Evolutionary conservation across 2,113 vertebrate genomes (phyloP).

Genomic region (Platichthys stellatus): DNA sequence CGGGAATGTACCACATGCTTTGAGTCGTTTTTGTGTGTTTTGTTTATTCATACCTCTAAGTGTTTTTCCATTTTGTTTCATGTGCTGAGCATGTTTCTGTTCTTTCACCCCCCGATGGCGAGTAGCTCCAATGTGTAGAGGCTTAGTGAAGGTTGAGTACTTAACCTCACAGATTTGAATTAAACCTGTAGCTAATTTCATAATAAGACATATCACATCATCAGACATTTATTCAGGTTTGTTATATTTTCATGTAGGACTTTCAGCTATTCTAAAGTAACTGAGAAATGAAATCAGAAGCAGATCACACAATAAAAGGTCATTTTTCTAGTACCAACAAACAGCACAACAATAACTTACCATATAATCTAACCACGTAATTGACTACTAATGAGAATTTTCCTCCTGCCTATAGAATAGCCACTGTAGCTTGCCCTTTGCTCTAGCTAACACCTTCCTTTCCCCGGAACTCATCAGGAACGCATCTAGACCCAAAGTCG

Average conservation of each 20-base stretch:
- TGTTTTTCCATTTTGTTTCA: slow-evolving; percentile 44
- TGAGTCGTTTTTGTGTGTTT: slow-evolving; percentile 12
- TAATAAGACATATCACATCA: background rate
- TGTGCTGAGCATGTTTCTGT: slow-evolving; percentile 37
- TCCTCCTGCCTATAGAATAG: slow-evolving; percentile 67
- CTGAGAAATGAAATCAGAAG: background rate
- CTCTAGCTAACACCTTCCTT: slow-evolving; percentile 81
- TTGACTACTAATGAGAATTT: slow-evolving; percentile 42
- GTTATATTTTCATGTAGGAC: background rate
- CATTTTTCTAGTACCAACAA: background rate
- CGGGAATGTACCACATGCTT: background rate
- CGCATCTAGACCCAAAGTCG: slow-evolving; percentile 87
- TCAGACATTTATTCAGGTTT: background rate
- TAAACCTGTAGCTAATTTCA: background rate
- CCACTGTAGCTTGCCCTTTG: slow-evolving; percentile 57
- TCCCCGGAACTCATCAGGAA: slow-evolving; percentile 85
- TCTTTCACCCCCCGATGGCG: slow-evolving; percentile 1
- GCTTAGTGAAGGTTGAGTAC: background rate
- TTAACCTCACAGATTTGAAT: background rate
- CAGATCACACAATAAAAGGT: background rate
- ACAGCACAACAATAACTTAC: background rate
- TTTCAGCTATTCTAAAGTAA: too few species aligned
- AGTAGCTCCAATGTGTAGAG: background rate
- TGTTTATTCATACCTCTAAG: slow-evolving; percentile 38
- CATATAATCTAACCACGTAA: background rate